Base-by-base conservation (phyloP, 2,113 vertebrate species). In the Talpa occidentalis region DNA sequence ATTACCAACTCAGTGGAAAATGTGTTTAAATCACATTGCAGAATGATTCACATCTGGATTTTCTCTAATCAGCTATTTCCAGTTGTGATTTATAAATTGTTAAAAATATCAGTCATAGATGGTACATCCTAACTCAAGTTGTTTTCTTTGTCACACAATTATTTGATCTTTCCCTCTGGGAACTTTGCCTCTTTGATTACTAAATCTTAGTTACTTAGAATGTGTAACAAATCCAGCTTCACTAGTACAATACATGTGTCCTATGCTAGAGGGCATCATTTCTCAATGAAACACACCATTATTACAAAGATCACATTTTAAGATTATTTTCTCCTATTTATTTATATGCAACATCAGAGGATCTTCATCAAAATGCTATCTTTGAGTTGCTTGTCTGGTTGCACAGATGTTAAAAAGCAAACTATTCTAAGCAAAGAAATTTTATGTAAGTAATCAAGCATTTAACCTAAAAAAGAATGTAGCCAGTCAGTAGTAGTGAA, bases 331-430 rank as follows among this genome's bases (percentile, higher is more conserved):
- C 67, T 52, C 47, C 47, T 62, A 8, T 62, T 85, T 85, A 16
- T 37, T 35, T 72, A 3, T 21, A 19, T 81, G 32, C 0, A 17
- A 2, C 79, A 17, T 81, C 56, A 70, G 64, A 21, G 12, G 37
- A 74, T 82, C 19, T 26, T 70, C 28, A 92, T 81, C 6, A 66
- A 97, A 96, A n/a, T 37, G 66, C 1, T 67, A 0, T 40, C 30
- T 88, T 96, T 97, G 77, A 60, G 76, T 9, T 56, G 62, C 49
- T 88, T 49, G 4, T 66, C 77, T 77, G 21, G 44, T 62, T 86
- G 60, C 59, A 66, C 37, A 76, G 56, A 35, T 40, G 69, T 90
- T 78, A 80, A 77, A 56, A 87, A 87, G 74, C 93, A 93, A 88
- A 35, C 82, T 74, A 67, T 72, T 64, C 59, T 5, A 88, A 83